Conservation (phyloP, 2,113 vertebrate species). For the Motacilla tschutschensis region DNA sequence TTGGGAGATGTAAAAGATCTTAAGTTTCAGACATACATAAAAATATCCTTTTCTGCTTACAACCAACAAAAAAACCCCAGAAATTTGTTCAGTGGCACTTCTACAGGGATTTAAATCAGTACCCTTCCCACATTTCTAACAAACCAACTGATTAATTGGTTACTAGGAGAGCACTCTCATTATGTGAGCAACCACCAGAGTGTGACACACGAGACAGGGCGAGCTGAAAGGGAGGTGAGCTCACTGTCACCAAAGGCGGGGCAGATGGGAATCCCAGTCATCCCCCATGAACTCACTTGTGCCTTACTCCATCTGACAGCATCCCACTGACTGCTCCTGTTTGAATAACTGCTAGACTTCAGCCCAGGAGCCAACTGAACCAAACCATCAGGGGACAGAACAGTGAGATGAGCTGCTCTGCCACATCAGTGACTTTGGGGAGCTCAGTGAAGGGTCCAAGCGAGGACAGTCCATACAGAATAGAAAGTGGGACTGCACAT, state of each 20-base stretch:
- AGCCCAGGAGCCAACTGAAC: background rate
- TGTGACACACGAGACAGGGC: background rate
- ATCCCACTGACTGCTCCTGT: background rate
- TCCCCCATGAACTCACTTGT: background rate
- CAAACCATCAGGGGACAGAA: background rate
- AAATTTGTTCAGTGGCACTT: background rate
- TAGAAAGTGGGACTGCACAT: background rate
- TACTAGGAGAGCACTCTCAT: fast-evolving
- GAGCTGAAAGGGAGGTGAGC: background rate
- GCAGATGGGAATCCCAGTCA: background rate
- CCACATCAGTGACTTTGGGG: background rate
- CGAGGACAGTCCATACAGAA: background rate
- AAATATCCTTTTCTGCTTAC: background rate
- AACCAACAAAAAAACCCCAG: background rate
- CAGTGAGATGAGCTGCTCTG: background rate
- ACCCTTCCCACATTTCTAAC: background rate
- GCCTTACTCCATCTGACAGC: background rate
- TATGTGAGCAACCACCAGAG: background rate
- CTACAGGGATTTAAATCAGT: background rate
- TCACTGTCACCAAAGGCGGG: background rate
- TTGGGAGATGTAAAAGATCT: background rate
- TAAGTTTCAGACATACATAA: background rate
- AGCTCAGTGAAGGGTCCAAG: fast-evolving
- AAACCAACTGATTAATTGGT: background rate
- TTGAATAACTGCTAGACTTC: background rate